Conservation (phyloP, 2,888 invertebrate genomes). For the Metacarcinus magister region DNA sequence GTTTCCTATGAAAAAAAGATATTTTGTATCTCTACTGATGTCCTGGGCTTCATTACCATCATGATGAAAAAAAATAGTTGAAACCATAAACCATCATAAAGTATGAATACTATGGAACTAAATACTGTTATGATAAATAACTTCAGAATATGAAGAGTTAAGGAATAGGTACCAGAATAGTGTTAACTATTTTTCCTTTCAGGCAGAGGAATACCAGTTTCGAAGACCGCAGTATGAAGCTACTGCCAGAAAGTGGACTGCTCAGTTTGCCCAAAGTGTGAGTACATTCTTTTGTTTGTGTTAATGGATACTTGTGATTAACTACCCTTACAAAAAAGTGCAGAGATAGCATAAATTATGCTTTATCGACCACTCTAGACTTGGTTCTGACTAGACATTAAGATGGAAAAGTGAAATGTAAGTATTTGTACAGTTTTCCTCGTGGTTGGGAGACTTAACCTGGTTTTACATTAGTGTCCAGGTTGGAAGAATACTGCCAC, state of each 20-base stretch:
- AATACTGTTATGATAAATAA: no score
- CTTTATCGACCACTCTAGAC: neutral
- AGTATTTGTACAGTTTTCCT: neutral
- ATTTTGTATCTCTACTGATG: no score
- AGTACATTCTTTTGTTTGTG: neutral
- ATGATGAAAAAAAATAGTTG: no score
- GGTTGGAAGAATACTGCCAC: no score
- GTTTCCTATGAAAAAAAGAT: no score
- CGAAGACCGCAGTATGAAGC: slow-evolving; percentile 69
- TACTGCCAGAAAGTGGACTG: slow-evolving; percentile 76
- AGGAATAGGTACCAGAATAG: neutral
- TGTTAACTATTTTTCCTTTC: slow-evolving; percentile 37
- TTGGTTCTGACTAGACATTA: neutral
- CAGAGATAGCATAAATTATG: neutral
- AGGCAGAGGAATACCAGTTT: slow-evolving; percentile 77
- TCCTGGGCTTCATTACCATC: no score
- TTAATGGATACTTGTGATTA: neutral
- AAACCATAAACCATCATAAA: no score
- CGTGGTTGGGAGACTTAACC: no score
- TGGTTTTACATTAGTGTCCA: no score
- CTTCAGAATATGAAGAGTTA: no score
- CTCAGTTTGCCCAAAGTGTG: slow-evolving; percentile 71
- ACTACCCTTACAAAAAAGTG: neutral
- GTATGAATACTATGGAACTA: no score
- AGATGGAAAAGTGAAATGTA: neutral